A percentile compares a stretch with the other conserved stretches of the same genome.
Evolutionary conservation across 2,113 vertebrate genomes (phyloP).

Genomic region (Clarias magur): DNA sequence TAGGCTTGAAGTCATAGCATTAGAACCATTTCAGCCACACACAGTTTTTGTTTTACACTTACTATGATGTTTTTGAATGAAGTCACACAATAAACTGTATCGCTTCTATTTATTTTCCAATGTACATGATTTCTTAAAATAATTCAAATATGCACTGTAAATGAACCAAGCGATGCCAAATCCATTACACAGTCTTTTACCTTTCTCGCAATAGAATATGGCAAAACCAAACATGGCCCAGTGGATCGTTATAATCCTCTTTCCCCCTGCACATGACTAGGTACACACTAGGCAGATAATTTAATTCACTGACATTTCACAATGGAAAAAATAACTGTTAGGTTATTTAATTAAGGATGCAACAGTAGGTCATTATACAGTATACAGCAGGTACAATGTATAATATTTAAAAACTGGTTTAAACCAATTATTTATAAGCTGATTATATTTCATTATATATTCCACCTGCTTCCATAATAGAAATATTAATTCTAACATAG

Average conservation of each 20-base stretch:
- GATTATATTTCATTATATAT: neutral
- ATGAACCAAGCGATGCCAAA: neutral
- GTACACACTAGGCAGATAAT: constrained; percentile 5
- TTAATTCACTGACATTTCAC: neutral
- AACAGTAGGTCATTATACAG: neutral
- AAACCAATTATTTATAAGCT: neutral
- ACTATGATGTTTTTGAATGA: neutral
- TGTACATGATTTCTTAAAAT: neutral
- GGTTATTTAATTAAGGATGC: constrained; percentile 13
- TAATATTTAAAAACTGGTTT: neutral
- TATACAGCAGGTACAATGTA: neutral
- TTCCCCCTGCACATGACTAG: neutral
- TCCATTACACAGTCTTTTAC: neutral
- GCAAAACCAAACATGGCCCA: neutral
- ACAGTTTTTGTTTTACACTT: neutral
- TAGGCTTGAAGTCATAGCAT: neutral
- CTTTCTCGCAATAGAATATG: neutral
- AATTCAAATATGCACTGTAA: neutral
- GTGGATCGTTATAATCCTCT: neutral
- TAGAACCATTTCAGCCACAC: neutral
- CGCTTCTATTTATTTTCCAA: neutral
- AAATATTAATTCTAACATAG: too few relatives aligned
- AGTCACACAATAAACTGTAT: neutral
- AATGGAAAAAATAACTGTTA: neutral
- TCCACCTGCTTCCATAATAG: too few relatives aligned